A percentile compares a stretch with the other conserved stretches of the same genome.
These are phyloP conservation scores for Balaeniceps rex DNA, from an alignment of 2,113 vertebrate genomes.

Conservation along the genomic window DNA sequence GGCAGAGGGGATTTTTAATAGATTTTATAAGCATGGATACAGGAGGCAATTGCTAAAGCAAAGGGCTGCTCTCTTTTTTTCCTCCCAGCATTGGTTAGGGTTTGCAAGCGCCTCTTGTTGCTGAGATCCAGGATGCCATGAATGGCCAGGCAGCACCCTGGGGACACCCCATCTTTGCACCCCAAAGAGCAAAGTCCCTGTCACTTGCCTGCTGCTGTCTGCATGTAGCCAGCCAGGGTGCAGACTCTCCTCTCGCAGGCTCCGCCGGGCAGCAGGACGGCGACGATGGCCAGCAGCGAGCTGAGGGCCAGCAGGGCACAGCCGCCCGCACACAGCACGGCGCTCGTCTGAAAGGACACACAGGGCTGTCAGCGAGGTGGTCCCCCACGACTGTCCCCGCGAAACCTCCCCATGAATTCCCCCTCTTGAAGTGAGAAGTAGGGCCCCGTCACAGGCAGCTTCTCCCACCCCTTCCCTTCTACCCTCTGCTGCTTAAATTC, in stretches of 20 bases:
- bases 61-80: background rate
- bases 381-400: accelerated
- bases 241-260: slow-evolving; percentile 87
- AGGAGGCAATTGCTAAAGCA: background rate
- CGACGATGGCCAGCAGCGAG: slow-evolving; percentile 88
- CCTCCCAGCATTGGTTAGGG: background rate
- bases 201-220: slow-evolving; percentile 88
- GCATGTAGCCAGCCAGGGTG: slow-evolving; percentile 92
- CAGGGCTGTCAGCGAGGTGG: background rate
- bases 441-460: accelerated
- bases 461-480: background rate
- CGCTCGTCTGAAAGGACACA: slow-evolving; percentile 83
- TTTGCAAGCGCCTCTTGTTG: background rate
- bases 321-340: slow-evolving; percentile 87
- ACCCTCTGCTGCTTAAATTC: background rate
- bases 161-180: background rate
- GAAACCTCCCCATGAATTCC: background rate
- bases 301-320: slow-evolving; percentile 88
- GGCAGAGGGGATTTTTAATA: background rate
- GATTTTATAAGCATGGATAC: background rate
- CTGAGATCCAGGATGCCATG: background rate
- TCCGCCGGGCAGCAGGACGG: slow-evolving; percentile 88
- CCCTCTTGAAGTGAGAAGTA: background rate
- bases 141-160: background rate
- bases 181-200: background rate